These are phyloP conservation scores for Limenitis camilla DNA, from an alignment of 2,888 invertebrate species.

Conservation along the genomic window DNA sequence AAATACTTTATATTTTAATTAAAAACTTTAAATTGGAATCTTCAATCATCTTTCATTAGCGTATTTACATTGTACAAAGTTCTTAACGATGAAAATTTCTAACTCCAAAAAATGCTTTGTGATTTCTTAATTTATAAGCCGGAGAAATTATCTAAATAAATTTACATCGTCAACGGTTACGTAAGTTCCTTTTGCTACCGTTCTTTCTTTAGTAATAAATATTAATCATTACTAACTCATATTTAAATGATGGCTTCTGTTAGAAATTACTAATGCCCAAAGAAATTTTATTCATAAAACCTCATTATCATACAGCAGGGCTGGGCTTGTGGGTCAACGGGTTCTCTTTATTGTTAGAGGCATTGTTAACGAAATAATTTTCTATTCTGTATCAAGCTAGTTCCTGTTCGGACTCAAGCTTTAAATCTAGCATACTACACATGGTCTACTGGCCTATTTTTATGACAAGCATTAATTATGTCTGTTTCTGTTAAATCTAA, in stretches of 20 bases:
- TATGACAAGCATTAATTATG: too few species aligned
- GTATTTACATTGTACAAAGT: too few species aligned
- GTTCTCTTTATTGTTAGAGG: slow-evolving; percentile 19
- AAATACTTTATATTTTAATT: too few species aligned
- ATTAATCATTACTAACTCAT: slow-evolving; percentile 62
- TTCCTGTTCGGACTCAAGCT: not conserved
- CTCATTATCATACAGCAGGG: slow-evolving; percentile 54
- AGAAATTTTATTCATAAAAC: slow-evolving; percentile 51
- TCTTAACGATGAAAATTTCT: too few species aligned
- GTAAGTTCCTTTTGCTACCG: slow-evolving; percentile 33
- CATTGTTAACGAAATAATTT: slow-evolving; percentile 25
- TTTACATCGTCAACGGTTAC: slow-evolving; percentile 35
- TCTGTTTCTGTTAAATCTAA: too few species aligned
- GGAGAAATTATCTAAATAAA: slow-evolving; percentile 31
- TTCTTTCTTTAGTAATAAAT: slow-evolving; percentile 52
- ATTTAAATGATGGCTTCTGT: slow-evolving; percentile 67
- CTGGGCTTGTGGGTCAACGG: slow-evolving; percentile 37
- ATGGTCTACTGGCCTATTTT: too few species aligned
- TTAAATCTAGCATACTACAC: too few species aligned
- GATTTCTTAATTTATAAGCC: slow-evolving; percentile 17
- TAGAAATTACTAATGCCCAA: slow-evolving; percentile 45
- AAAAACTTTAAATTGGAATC: too few species aligned
- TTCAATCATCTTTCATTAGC: too few species aligned
- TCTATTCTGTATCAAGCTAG: slow-evolving; percentile 9
- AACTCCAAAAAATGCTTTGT: slow-evolving; percentile 7